Base-by-base conservation (phyloP, 2,888 invertebrate species). In the Disparrhopalites patrizii region DNA sequence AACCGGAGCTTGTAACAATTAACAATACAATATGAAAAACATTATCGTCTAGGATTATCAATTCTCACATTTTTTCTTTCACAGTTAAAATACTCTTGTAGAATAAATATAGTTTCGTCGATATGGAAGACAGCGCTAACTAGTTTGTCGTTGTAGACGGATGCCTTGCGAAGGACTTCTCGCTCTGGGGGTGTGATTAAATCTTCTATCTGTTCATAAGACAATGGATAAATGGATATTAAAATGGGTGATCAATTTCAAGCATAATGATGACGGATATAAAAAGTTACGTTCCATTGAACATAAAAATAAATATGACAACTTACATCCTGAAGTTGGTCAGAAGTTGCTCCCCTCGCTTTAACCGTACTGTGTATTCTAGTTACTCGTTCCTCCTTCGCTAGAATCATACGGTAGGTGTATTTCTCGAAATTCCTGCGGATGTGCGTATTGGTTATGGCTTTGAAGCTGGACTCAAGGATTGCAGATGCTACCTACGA, bases 101-200 rank as follows among this genome's bases (percentile, higher is more conserved):
- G 81, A 63, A 93, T 81, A 79, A 93, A 92, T 61, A 93, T 83
- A 0, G 90, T 90, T 65, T 88, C 87, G 76, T 93, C 92, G 3
- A 93, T 81, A 73, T 90, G 88, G 13, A 91, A 79, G 78, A 93
- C 91, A 0, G 89, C 87, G 8, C 85, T 83, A 71, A 88, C 88
- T 33, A 94, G 81, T 72, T 89, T 90, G 74, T 88, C 88, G 52
- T 91, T 86, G 33, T 85, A 85, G 55, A 82, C 83, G 77, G 90
- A 88, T 0, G 93, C 87, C 76, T 86, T 87, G 56, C 85, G 84
- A 0, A 94, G 81, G 30, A 90, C 85, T 66, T 87, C 85, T 62
- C 85, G 83, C 78, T 95, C 94, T 0, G 91, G 89, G 0, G 91
- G 91, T 0, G 93, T 91, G 65, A 94, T 85, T 76, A 92, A 89